Percentiles rank a stretch among this genome's conserved stretches.
These are phyloP conservation scores for Anthophora plumipes DNA, from an alignment of 2,888 invertebrate genomes.

Conservation along the genomic window DNA sequence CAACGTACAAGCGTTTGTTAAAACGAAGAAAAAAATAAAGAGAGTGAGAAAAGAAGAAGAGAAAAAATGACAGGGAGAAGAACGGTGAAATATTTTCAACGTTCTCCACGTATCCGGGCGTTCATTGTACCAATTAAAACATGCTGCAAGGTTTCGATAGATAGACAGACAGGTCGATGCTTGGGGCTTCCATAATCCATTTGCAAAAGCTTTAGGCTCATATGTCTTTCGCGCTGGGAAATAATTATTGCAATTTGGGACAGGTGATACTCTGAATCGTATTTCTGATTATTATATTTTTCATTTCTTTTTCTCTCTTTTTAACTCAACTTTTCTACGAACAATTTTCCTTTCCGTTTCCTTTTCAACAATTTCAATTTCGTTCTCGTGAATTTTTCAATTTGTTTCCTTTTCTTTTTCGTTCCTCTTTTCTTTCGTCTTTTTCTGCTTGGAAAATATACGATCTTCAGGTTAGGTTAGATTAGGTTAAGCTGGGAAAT, in stretches of 20 bases:
- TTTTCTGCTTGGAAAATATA: too few species aligned
- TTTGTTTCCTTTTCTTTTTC: background rate
- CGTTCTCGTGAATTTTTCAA: too few species aligned
- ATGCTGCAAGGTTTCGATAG: constrained; percentile 77
- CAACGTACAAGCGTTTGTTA: too few species aligned
- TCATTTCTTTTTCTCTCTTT: background rate
- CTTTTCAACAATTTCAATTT: too few species aligned
- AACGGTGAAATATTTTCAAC: constrained; percentile 41
- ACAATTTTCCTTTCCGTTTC: background rate
- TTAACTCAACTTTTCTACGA: background rate
- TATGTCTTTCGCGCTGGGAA: constrained; percentile 60
- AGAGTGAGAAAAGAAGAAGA: too few species aligned
- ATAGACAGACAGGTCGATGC: constrained; percentile 72
- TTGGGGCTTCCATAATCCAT: constrained; percentile 80
- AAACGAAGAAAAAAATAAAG: background rate
- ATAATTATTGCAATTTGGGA: constrained; percentile 65
- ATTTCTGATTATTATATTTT: too few species aligned
- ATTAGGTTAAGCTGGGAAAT: constrained; percentile 43
- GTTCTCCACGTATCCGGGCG: constrained; percentile 23
- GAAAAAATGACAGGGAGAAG: too few species aligned
- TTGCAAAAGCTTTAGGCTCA: constrained; percentile 75
- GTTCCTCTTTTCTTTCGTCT: too few species aligned
- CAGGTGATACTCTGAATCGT: constrained; percentile 20
- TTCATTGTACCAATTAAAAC: constrained; percentile 75
- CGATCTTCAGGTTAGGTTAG: too few species aligned